phyloP scores from a whole-genome alignment of 2,113 vertebrate genomes.

The Syngnathus typhle region DNA sequence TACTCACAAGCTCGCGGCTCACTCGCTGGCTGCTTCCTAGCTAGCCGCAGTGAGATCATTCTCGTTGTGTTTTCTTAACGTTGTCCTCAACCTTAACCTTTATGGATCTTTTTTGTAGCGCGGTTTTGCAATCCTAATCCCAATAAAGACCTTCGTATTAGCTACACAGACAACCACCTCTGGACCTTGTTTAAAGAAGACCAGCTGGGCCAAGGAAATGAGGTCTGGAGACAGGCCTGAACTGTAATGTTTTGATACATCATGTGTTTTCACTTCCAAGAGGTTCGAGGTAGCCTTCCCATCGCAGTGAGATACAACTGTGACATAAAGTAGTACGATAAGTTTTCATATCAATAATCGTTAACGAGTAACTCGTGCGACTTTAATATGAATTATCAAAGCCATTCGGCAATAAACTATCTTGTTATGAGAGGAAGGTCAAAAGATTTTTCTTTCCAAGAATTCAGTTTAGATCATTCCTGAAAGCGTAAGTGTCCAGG shows the following conservation, averaged over 20 bases:
- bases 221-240: slow-evolving; percentile 35
- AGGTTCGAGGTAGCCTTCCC: slow-evolving; percentile 13
- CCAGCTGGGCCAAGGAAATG: slow-evolving; percentile 51
- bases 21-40: neutral
- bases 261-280: slow-evolving; percentile 33
- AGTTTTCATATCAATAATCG: neutral
- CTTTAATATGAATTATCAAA: neutral
- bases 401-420: neutral
- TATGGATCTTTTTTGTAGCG: neutral
- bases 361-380: neutral
- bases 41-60: neutral
- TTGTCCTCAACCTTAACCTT: neutral
- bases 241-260: slow-evolving; percentile 34
- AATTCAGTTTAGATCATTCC: slow-evolving; percentile 40
- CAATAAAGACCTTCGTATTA: slow-evolving; percentile 14
- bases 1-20: neutral
- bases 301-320: neutral
- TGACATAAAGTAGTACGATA: neutral
- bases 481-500: slow-evolving; percentile 49
- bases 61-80: neutral
- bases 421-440: neutral
- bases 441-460: slow-evolving; percentile 17
- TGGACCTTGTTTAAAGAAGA: slow-evolving; percentile 40
- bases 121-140: slow-evolving; percentile 11
- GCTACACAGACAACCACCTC: slow-evolving; percentile 18